Evolutionary conservation across 2,113 vertebrate species (phyloP), one percentile per base, ranked within the genome.

Genomic region (Myrmophylax atrothorax): DNA sequence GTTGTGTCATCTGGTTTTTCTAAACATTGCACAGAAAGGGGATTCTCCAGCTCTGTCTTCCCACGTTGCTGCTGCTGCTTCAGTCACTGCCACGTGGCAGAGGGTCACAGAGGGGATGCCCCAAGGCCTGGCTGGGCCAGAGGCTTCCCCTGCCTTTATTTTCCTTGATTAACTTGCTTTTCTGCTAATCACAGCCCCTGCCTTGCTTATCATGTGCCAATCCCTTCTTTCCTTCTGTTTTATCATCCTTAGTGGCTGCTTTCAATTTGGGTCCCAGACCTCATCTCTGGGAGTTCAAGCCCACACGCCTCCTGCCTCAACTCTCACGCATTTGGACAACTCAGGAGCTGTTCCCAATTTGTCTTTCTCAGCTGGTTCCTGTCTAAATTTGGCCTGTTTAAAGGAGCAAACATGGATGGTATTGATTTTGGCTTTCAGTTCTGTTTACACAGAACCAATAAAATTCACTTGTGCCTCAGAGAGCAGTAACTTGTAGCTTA

Each of bases 351-450:
- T 70, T 96, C 86, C 77, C 3, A 67, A 47, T 72, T 90, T 89
- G 64, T 52, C 76, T 59, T 53, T 84, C 91, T 89, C 90, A 93
- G 84, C 74, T 95, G 90, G 63, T 89, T 84, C 64, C 55, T 75
- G 76, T 94, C 76, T 67, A 84, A 79, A 78, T 90, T 67, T 81
- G 73, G 83, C 64, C 47, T 53, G 3, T 89, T 73, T 63, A 19
- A 64, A 90, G 73, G 55, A 74, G 29, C 47, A 10, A 18, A 35
- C 17, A 18, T 17, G 47, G 77, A 7, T 67, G n/a, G 56, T 97
- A 84, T 92, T 96, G 91, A 72, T 90, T 64, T 97, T 97, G 95
- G 95, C 94, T 81, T 59, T 88, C 23, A n/a, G 33, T 12, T 58
- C 42, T 96, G 89, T 95, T 95, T 92, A 90, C 72, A 62, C 42